A percentile compares a stretch with the other conserved stretches of the same genome.
Conservation (phyloP, 2,888 invertebrate genomes). For the Melinaea menophilus region DNA sequence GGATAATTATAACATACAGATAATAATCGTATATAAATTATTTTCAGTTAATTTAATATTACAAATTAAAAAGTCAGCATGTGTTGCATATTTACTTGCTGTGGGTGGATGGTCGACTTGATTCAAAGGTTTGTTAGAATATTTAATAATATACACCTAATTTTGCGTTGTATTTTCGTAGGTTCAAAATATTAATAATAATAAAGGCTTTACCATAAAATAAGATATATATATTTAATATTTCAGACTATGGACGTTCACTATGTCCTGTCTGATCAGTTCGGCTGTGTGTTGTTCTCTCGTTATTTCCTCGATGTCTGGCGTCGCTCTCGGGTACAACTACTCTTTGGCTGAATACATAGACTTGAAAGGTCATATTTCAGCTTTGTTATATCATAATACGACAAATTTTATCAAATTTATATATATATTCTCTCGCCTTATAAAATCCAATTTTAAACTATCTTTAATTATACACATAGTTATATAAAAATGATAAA, state of each 20-base stretch:
- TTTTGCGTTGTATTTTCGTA: no score
- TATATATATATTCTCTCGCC: background rate
- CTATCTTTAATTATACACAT: no score
- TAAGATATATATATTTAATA: background rate
- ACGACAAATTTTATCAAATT: background rate
- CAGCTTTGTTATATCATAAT: background rate
- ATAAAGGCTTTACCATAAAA: background rate
- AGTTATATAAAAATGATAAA: no score
- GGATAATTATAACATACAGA: background rate
- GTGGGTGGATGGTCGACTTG: conserved; percentile 61
- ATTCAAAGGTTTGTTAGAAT: conserved; percentile 50
- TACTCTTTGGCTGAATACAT: conserved; percentile 68
- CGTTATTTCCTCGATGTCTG: conserved; percentile 50
- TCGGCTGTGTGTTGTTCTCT: conserved; percentile 53
- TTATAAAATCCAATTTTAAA: no score
- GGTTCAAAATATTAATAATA: no score
- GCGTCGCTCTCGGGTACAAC: conserved; percentile 67
- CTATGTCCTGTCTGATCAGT: conserved; percentile 61
- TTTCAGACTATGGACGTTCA: conserved; percentile 57
- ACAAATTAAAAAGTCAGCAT: conserved; percentile 35
- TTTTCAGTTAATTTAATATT: conserved; percentile 22
- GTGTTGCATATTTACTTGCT: conserved; percentile 66
- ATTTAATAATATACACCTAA: background rate
- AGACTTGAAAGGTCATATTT: conserved; percentile 54
- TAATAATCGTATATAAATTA: conserved; percentile 9